These are phyloP conservation scores for Pyrgilauda ruficollis DNA, from an alignment of 2,113 vertebrate genomes.

Conservation along the genomic window DNA sequence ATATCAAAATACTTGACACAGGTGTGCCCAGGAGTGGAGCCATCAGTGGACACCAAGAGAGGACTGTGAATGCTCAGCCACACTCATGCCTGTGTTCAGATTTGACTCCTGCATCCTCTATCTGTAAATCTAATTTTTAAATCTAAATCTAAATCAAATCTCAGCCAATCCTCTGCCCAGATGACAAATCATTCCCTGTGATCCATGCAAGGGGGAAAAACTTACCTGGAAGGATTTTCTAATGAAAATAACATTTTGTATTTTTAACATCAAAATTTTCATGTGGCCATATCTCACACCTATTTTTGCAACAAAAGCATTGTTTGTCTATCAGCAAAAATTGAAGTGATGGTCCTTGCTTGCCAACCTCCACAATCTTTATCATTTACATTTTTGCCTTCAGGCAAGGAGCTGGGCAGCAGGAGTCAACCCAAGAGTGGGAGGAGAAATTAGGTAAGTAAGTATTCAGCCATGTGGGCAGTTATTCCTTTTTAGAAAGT, in stretches of 20 bases:
- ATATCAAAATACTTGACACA: not conserved
- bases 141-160: not conserved
- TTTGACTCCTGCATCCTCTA: not conserved
- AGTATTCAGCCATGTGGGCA: not conserved
- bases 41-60: not conserved
- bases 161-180: not conserved
- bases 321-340: not conserved
- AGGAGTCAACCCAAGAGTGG: not conserved
- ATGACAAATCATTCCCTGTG: not conserved
- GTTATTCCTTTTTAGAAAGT: not conserved
- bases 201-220: not conserved
- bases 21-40: not conserved
- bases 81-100: not conserved
- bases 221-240: not conserved
- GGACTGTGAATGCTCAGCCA: not conserved
- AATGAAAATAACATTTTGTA: rapidly evolving
- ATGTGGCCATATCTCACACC: not conserved
- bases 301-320: not conserved
- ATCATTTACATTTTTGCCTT: not conserved
- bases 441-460: not conserved
- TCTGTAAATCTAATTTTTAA: not conserved
- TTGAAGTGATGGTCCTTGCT: not conserved
- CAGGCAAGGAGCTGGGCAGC: not conserved
- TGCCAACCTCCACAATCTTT: not conserved
- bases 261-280: not conserved